Base-by-base conservation (phyloP, 2,888 invertebrate species). In the Erpobdella octoculata region DNA sequence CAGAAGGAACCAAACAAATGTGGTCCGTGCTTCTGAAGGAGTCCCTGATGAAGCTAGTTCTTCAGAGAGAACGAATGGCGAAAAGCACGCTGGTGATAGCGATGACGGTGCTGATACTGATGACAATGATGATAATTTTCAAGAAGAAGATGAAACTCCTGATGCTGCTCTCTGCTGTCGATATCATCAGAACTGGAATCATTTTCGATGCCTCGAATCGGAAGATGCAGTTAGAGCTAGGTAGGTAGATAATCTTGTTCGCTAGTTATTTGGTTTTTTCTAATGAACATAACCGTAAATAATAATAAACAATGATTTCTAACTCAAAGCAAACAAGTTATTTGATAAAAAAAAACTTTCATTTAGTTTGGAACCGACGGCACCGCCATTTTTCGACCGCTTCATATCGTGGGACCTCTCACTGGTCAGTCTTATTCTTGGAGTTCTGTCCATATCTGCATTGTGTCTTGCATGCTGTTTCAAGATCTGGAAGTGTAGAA, bases 121-220 rank as follows among this genome's bases (percentile, higher is more conserved):
- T 66, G 67, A 65, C 33, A 35, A 38, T 15, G 41, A 66, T 38
- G 36, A 38, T 66, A n/a, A 41, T 21, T 36, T 61, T 15, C 48
- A 72, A 31, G 65, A 62, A 9, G 31, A 67, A 5, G 58, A 35
- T 8, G 31, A 25, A 31, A 18, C 21, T 31, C 33, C 31, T 12
- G 46, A 69, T 25, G 69, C 69, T 35, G 74, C 72, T 15, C 67
- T 76, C 38, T 76, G 76, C 64, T 76, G 76, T 58, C 71, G 75
- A 15, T 76, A 76, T 66, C 76, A 76, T 37, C 73, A 76, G 25
- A 41, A 66, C 67, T 75, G 75, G 74, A 73, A 73, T 46, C 62
- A 64, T 61, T 76, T 75, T 71, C 71, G 76, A 33, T 76, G 76
- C 41, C 46, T 72, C 12, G 75, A 75, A 38, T 65, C 73, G 0